Evolutionary conservation across 2,888 invertebrate species (phyloP).

Genomic region (Chaetogeoica ovagalla): DNA sequence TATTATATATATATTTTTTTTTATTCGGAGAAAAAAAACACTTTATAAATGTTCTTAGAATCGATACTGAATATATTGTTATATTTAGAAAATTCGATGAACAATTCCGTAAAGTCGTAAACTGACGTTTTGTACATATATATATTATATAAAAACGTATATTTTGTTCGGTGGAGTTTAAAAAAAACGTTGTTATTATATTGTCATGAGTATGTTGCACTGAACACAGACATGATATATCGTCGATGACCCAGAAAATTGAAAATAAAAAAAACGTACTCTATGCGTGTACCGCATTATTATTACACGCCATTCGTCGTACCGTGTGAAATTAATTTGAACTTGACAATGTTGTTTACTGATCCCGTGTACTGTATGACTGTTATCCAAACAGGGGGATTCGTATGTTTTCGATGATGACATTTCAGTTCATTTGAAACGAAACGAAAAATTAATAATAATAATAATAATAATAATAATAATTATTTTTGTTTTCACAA

Average conservation of each 20-base stretch:
- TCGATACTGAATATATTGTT: neutral
- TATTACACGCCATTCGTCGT: neutral
- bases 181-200: constrained; percentile 10
- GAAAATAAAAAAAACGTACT: too few species aligned
- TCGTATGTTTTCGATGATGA: neutral
- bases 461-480: too few species aligned
- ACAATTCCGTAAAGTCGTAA: neutral
- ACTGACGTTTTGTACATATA: neutral
- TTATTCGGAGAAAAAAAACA: too few species aligned
- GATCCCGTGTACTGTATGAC: neutral
- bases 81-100: neutral
- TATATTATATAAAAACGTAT: too few species aligned
- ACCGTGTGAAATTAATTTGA: constrained; percentile 32
- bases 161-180: neutral
- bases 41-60: neutral
- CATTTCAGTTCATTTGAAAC: neutral
- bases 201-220: neutral
- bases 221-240: neutral
- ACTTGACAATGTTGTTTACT: constrained; percentile 3
- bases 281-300: neutral
- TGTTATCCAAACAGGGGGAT: neutral
- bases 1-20: neutral
- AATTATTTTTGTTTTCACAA: neutral
- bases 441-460: neutral
- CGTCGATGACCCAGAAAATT: constrained; percentile 33